These are phyloP conservation scores for Paedocypris micromegethes DNA, from an alignment of 2,797 vertebrate species.

Conservation along the genomic window DNA sequence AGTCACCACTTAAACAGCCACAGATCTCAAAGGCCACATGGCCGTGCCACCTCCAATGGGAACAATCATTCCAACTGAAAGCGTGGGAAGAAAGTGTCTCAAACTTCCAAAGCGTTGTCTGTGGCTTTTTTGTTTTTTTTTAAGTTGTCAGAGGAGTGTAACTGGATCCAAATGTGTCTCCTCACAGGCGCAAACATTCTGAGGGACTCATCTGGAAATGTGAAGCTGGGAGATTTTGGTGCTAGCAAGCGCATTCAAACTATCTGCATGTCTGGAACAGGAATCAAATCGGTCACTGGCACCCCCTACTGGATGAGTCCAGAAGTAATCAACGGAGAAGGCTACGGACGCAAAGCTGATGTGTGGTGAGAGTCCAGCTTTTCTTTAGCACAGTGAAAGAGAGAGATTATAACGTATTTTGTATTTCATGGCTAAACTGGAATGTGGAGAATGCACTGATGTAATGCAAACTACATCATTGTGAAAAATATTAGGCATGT, in stretches of 20 bases:
- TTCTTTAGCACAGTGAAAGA: too few species aligned
- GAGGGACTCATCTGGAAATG: slow-evolving; percentile 85
- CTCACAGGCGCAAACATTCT: slow-evolving; percentile 86
- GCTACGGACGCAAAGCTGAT: slow-evolving; percentile 87
- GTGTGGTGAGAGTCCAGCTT: slow-evolving; percentile 73
- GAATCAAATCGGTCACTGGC: slow-evolving; percentile 90
- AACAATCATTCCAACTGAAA: slow-evolving; percentile 39
- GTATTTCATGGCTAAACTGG: too few species aligned
- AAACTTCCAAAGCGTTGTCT: slow-evolving; percentile 1
- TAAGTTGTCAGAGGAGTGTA: slow-evolving; percentile 13
- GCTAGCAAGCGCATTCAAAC: slow-evolving; percentile 92
- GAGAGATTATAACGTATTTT: too few species aligned
- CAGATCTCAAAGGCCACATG: slow-evolving; percentile 39
- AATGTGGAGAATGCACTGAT: too few species aligned
- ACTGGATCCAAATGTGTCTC: slow-evolving; percentile 27
- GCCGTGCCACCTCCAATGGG: slow-evolving; percentile 3
- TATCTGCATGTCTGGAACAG: slow-evolving; percentile 90
- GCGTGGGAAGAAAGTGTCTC: slow-evolving; percentile 40
- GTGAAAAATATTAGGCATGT: too few species aligned
- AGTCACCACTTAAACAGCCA: slow-evolving; percentile 51
- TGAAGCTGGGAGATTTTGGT: slow-evolving; percentile 92
- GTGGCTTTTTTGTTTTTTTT: slow-evolving; percentile 12
- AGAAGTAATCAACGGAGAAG: slow-evolving; percentile 89
- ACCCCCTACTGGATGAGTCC: slow-evolving; percentile 96
- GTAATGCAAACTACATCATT: too few species aligned